phyloP scores from a whole-genome alignment of 1,140 invertebrate species.

The Bombus waltoni region DNA sequence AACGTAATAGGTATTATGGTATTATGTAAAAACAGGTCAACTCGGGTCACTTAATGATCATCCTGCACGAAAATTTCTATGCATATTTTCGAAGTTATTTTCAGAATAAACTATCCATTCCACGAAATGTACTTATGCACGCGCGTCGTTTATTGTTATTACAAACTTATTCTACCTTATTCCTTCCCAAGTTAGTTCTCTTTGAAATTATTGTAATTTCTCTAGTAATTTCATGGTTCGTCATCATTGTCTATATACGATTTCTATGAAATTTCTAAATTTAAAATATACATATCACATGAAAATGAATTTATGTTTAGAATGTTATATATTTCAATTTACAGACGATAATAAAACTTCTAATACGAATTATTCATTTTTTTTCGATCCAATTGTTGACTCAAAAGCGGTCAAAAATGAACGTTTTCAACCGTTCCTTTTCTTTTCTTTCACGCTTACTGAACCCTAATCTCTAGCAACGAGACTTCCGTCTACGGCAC shows the following conservation, averaged over 20 bases:
- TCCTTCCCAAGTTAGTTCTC: not conserved
- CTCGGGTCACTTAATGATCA: not conserved
- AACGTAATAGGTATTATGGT: too few species aligned
- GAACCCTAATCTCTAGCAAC: slow-evolving; percentile 1
- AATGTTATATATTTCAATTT: not conserved
- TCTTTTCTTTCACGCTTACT: slow-evolving; percentile 39
- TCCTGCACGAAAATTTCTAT: not conserved
- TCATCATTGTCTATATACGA: not conserved
- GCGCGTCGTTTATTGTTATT: not conserved
- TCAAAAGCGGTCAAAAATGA: not conserved
- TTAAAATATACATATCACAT: not conserved
- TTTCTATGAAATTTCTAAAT: not conserved
- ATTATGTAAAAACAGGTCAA: not conserved
- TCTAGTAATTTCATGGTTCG: not conserved
- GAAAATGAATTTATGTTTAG: not conserved
- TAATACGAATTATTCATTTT: not conserved
- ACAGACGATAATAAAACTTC: not conserved
- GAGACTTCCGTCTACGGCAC: not conserved
- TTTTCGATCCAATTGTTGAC: not conserved
- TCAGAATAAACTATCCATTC: not conserved
- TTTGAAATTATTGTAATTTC: slow-evolving; percentile 16
- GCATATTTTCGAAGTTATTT: not conserved
- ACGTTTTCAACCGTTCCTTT: not conserved
- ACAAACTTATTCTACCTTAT: not conserved
- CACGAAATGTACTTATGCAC: not conserved